A percentile compares a stretch with the other conserved stretches of the same genome.
Evolutionary conservation across 2,113 vertebrate genomes (phyloP).

Genomic region (Bambusicola thoracicus): DNA sequence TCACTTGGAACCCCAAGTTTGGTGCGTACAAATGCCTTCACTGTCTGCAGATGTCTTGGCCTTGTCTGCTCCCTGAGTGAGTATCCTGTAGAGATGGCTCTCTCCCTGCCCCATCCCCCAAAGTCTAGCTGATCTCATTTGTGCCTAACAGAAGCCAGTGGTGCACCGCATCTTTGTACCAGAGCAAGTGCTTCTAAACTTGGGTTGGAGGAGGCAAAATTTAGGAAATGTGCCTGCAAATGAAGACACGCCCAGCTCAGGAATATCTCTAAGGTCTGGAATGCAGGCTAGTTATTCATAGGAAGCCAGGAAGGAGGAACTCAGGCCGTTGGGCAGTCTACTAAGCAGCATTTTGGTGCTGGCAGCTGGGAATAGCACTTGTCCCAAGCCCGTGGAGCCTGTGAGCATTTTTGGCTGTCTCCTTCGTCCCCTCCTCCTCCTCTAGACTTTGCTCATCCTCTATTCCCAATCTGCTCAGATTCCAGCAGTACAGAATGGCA

Average conservation of each 20-base stretch:
- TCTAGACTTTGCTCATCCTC: not conserved
- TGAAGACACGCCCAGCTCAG: not conserved
- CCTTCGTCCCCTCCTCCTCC: not conserved
- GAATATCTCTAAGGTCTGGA: conserved; percentile 28
- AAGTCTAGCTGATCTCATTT: not conserved
- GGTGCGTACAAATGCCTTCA: not conserved
- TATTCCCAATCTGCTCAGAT: not conserved
- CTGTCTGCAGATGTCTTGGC: not conserved
- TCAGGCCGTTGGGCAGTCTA: rapidly evolving
- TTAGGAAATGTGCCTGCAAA: not conserved
- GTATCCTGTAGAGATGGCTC: not conserved
- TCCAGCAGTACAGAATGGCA: not conserved
- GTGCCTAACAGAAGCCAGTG: not conserved
- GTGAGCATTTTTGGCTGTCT: not conserved
- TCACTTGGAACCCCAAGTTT: not conserved
- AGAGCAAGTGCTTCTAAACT: not conserved
- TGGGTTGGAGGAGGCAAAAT: not conserved
- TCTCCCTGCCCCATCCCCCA: not conserved
- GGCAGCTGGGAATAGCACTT: not conserved
- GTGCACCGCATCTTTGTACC: not conserved
- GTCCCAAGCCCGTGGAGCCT: not conserved
- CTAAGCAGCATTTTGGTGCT: not conserved
- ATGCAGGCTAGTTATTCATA: conserved; percentile 33
- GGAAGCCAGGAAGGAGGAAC: not conserved
- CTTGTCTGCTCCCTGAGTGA: not conserved